Evolutionary conservation across 2,113 vertebrate genomes (phyloP).

Genomic region (Zapornia atra): DNA sequence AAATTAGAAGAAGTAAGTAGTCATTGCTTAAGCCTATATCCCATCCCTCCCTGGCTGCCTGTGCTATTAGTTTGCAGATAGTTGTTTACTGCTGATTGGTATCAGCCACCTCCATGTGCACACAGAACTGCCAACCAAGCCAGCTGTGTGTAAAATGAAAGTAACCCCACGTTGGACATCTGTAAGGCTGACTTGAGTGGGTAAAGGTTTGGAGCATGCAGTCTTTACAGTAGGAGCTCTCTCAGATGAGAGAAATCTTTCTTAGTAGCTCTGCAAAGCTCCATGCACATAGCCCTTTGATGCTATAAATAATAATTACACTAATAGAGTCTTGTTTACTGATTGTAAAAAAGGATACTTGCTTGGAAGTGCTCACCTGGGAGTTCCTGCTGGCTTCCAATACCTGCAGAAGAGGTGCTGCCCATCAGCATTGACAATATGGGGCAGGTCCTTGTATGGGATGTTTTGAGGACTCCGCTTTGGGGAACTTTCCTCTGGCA

Average conservation of each 20-base stretch:
- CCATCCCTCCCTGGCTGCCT: not conserved
- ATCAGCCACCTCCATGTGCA: not conserved
- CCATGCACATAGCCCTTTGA: not conserved
- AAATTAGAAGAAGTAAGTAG: not conserved
- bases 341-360: not conserved
- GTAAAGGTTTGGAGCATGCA: not conserved
- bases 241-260: not conserved
- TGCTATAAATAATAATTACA: not conserved
- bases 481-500: constrained; percentile 87
- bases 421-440: constrained; percentile 91
- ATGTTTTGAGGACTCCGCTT: constrained; percentile 86
- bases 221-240: not conserved
- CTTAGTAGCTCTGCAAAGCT: not conserved
- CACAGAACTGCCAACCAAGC: not conserved
- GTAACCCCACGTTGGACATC: not conserved
- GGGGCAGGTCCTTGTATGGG: constrained; percentile 83
- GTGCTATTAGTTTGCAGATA: not conserved
- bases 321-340: not conserved
- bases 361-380: constrained; percentile 83
- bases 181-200: not conserved
- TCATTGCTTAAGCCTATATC: not conserved
- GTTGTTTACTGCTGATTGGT: not conserved
- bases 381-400: constrained; percentile 86
- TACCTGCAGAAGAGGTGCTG: constrained; percentile 93
- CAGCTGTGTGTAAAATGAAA: not conserved